phyloP scores from a whole-genome alignment of 2,797 vertebrate genomes.

The Karalla daura region DNA sequence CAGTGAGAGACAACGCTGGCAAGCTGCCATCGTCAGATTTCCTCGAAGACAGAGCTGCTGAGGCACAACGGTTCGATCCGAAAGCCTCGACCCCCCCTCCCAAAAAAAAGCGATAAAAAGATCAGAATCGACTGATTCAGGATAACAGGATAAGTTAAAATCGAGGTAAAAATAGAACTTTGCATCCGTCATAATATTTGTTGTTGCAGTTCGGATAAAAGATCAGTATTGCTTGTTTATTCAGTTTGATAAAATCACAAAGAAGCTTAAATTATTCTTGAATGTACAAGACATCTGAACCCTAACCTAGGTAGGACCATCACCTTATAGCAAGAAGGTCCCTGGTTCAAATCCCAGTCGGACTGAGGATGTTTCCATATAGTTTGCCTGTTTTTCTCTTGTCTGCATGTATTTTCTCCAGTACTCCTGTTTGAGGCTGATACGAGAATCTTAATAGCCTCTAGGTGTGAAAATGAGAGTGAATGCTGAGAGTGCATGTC shows the following conservation, averaged over 20 bases:
- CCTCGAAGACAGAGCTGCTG: constrained; percentile 50
- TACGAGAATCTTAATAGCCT: too few relatives aligned
- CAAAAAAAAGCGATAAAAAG: constrained; percentile 23
- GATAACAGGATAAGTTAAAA: constrained; percentile 21
- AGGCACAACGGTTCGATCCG: constrained; percentile 9
- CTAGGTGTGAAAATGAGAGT: background rate
- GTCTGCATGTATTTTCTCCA: too few relatives aligned
- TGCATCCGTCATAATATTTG: background rate
- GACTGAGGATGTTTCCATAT: too few relatives aligned
- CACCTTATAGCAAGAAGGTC: too few relatives aligned
- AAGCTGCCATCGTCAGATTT: constrained; percentile 53
- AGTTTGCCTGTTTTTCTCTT: too few relatives aligned
- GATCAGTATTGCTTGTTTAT: background rate
- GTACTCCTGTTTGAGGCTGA: too few relatives aligned
- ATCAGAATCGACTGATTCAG: constrained; percentile 23
- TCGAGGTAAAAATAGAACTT: background rate
- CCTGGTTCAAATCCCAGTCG: too few relatives aligned
- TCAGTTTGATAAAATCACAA: too few relatives aligned
- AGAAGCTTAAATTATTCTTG: too few relatives aligned
- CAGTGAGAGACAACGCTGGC: constrained; percentile 70
- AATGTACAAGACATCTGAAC: too few relatives aligned
- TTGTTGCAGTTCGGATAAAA: constrained; percentile 1
- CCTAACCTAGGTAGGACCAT: too few relatives aligned
- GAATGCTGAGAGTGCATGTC: constrained; percentile 29
- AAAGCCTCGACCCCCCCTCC: constrained; percentile 6